These are phyloP conservation scores for Lepidurus packardi DNA, from an alignment of 1,140 invertebrate genomes.

Conservation along the genomic window DNA sequence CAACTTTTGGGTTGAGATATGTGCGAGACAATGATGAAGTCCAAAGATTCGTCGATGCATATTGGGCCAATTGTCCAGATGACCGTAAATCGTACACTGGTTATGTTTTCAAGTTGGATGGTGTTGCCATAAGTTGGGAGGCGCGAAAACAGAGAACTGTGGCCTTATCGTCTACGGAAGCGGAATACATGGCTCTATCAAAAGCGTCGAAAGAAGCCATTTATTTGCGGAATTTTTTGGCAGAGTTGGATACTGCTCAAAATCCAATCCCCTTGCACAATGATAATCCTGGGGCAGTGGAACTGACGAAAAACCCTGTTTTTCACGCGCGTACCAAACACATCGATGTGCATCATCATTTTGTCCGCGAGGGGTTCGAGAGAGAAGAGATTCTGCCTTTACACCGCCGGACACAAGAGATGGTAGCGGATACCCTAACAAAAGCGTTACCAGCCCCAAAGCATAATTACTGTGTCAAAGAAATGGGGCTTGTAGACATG, in stretches of 20 bases:
- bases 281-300: slow-evolving; percentile 45
- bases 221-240: slow-evolving; percentile 42
- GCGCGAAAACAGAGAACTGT: slow-evolving; percentile 49
- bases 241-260: slow-evolving; percentile 35
- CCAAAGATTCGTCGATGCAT: slow-evolving; percentile 42
- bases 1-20: slow-evolving; percentile 37
- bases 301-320: slow-evolving; percentile 44
- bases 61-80: slow-evolving; percentile 40
- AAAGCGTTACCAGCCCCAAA: too few species aligned
- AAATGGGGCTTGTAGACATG: too few species aligned
- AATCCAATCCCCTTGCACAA: slow-evolving; percentile 35
- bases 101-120: slow-evolving; percentile 41
- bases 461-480: too few species aligned
- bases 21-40: neutral
- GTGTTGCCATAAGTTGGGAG: slow-evolving; percentile 49
- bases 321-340: slow-evolving; percentile 44
- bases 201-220: slow-evolving; percentile 44
- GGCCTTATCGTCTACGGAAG: slow-evolving; percentile 47
- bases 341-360: slow-evolving; percentile 35
- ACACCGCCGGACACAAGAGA: too few species aligned
- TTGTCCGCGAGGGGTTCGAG: slow-evolving; percentile 22
- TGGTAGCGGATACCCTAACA: too few species aligned
- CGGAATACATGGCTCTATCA: slow-evolving; percentile 45
- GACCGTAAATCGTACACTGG: slow-evolving; percentile 41
- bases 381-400: too few species aligned